A percentile compares a stretch with the other conserved stretches of the same genome.
phyloP scores from a whole-genome alignment of 2,888 invertebrate genomes.

The Hypsopygia costalis region DNA sequence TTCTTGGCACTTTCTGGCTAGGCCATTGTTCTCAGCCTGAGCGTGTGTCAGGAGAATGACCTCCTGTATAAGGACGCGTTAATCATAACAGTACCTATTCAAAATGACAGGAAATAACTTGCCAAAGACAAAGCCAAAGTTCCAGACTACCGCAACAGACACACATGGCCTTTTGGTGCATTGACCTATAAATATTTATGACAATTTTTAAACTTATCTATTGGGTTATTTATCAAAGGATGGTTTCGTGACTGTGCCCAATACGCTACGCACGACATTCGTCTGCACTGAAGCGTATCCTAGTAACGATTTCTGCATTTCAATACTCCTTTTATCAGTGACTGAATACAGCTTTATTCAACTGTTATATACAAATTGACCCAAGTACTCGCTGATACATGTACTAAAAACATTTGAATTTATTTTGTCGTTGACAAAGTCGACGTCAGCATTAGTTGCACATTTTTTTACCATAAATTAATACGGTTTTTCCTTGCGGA shows the following conservation, averaged over 20 bases:
- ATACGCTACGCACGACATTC: slow-evolving; percentile 40
- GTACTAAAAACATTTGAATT: no score
- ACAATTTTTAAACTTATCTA: slow-evolving; percentile 15
- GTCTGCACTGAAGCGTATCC: slow-evolving; percentile 50
- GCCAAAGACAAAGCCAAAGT: slow-evolving; percentile 35
- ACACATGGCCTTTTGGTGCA: slow-evolving; percentile 35
- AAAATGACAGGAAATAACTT: slow-evolving; percentile 55
- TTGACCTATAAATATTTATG: slow-evolving; percentile 36
- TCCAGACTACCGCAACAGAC: slow-evolving; percentile 21
- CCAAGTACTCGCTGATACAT: not conserved
- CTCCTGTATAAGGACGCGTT: slow-evolving; percentile 53
- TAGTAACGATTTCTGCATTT: slow-evolving; percentile 71
- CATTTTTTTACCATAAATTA: slow-evolving; percentile 14
- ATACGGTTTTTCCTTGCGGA: slow-evolving; percentile 18
- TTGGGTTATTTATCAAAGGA: slow-evolving; percentile 1
- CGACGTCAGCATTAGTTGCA: not conserved
- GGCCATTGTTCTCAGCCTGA: slow-evolving; percentile 59
- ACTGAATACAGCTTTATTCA: slow-evolving; percentile 11
- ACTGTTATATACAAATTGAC: slow-evolving; percentile 3
- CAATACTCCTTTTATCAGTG: slow-evolving; percentile 47
- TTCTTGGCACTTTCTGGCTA: slow-evolving; percentile 58
- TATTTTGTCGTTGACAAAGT: not conserved
- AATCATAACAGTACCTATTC: slow-evolving; percentile 56
- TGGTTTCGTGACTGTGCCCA: slow-evolving; percentile 49
- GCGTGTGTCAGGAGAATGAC: slow-evolving; percentile 63